Percentiles rank a stretch among this genome's conserved stretches.
These are phyloP conservation scores for Amblyraja radiata DNA, from an alignment of 2,797 vertebrate genomes.

Conservation along the genomic window DNA sequence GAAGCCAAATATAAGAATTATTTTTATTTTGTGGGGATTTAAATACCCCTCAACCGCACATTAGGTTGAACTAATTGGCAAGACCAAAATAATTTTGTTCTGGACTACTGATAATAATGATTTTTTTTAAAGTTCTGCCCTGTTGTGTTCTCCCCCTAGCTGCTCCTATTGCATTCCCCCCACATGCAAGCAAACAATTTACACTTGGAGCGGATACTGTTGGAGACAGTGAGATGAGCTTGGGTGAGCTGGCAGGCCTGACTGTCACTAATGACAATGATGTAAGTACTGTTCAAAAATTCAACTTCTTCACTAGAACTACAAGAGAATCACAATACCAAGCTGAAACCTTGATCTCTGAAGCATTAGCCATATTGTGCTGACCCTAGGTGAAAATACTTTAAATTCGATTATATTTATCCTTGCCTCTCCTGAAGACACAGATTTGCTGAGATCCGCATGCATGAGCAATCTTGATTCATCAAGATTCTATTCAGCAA, in stretches of 20 bases:
- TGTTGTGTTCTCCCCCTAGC: conserved; percentile 47
- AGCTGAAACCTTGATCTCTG: neutral
- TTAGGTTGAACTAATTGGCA: neutral
- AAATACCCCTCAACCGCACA: neutral
- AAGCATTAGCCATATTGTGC: neutral
- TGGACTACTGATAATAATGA: neutral
- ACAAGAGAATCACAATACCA: too few relatives aligned
- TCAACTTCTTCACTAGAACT: neutral
- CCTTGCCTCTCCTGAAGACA: neutral
- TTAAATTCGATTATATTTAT: neutral
- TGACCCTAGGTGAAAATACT: neutral
- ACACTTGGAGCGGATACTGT: conserved; percentile 66
- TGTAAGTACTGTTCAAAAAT: conserved; percentile 55
- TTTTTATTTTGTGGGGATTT: neutral
- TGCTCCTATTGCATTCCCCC: conserved; percentile 75
- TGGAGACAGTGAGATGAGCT: conserved; percentile 78
- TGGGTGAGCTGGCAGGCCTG: conserved; percentile 84
- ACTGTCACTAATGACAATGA: conserved; percentile 87
- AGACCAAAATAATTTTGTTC: neutral
- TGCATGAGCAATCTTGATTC: neutral
- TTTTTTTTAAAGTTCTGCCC: neutral
- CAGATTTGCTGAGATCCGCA: neutral
- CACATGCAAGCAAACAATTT: conserved; percentile 71
- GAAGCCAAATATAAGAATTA: neutral
- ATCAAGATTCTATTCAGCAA: neutral